phyloP scores from a whole-genome alignment of 2,888 invertebrate genomes.

The Nasonovia ribisnigri region DNA sequence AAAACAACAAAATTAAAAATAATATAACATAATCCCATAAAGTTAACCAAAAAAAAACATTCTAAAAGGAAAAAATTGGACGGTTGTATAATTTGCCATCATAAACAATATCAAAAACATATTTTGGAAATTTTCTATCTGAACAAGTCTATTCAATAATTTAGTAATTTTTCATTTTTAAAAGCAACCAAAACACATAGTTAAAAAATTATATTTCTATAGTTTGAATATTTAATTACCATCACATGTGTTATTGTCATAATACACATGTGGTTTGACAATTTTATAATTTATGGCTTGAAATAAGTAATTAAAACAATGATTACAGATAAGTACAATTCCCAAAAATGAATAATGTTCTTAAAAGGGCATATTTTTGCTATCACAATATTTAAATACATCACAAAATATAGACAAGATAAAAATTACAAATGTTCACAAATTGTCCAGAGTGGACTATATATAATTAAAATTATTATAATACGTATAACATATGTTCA shows the following conservation, averaged over 20 bases:
- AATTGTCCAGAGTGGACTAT: neutral
- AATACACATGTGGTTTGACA: neutral
- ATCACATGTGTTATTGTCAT: conserved; percentile 19
- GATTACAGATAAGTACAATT: conserved; percentile 50
- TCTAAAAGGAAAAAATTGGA: conserved; percentile 45
- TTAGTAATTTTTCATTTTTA: neutral
- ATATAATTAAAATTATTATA: neutral
- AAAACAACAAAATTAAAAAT: conserved; percentile 13
- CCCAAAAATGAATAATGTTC: conserved; percentile 21
- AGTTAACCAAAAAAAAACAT: conserved; percentile 10
- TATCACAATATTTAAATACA: conserved; percentile 60
- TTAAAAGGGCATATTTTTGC: conserved; percentile 24
- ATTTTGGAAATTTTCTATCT: neutral
- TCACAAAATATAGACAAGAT: conserved; percentile 41
- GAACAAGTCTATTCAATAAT: neutral
- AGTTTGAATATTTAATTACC: neutral
- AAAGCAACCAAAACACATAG: neutral
- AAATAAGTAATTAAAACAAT: conserved; percentile 24
- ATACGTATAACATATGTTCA: neutral
- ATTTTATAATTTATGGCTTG: conserved; percentile 17
- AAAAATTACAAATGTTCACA: conserved; percentile 40
- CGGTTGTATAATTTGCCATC: conserved; percentile 36
- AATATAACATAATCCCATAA: conserved; percentile 12
- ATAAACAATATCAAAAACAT: neutral
- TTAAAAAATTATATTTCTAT: neutral